Evolutionary conservation across 2,888 invertebrate genomes (phyloP).

Genomic region (Eristalis tenax): DNA sequence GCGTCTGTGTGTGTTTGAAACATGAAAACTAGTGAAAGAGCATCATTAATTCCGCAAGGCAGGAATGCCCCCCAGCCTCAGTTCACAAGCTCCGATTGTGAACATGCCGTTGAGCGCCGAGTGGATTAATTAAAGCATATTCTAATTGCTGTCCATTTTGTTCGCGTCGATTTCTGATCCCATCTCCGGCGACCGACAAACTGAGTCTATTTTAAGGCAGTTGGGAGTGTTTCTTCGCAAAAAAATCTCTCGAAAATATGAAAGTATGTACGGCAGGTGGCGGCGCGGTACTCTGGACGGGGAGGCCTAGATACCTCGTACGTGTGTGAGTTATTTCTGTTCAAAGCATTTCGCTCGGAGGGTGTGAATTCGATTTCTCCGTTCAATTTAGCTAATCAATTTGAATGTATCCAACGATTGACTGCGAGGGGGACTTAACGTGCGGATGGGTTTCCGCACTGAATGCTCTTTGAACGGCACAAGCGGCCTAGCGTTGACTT

Average conservation of each 20-base stretch:
- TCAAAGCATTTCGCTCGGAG: constrained; percentile 1
- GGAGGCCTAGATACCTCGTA: neutral
- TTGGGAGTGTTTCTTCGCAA: neutral
- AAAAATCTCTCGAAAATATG: neutral
- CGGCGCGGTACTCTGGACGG: neutral
- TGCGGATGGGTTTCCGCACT: neutral
- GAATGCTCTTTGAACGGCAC: neutral
- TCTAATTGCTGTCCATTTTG: constrained; percentile 50
- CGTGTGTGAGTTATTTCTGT: neutral
- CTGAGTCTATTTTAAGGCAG: constrained; percentile 32
- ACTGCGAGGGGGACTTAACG: neutral
- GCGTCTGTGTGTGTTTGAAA: neutral
- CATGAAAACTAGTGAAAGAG: neutral
- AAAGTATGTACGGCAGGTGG: neutral
- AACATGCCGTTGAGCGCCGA: neutral
- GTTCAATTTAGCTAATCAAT: constrained; percentile 1
- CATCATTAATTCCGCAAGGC: constrained; percentile 29
- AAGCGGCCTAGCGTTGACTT: too few relatives aligned
- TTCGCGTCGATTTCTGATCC: constrained; percentile 7
- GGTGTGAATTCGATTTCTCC: constrained; percentile 13
- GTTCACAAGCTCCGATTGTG: neutral
- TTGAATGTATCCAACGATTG: neutral
- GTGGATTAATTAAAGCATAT: constrained; percentile 10
- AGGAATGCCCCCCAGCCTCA: neutral
- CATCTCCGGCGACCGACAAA: neutral